phyloP scores from a whole-genome alignment of 1,140 invertebrate genomes.

The Aphelinus certus region DNA sequence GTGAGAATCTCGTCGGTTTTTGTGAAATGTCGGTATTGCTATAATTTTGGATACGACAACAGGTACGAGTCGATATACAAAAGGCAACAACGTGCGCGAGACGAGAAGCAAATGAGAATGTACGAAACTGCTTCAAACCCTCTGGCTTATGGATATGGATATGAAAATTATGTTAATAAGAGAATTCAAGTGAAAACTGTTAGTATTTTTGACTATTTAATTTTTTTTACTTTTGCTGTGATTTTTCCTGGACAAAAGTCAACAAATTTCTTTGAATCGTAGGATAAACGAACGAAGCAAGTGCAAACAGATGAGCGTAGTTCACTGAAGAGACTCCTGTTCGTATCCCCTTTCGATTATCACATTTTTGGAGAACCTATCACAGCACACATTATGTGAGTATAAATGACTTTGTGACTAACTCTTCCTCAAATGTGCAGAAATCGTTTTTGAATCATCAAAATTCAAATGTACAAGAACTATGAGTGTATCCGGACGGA shows the following conservation, averaged over 20 bases:
- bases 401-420: neutral
- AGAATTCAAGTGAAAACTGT: neutral
- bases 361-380: too few relatives aligned
- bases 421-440: conserved; percentile 10
- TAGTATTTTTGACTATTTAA: neutral
- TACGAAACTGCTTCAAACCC: conserved; percentile 38
- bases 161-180: neutral
- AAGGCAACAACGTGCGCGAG: conserved; percentile 40
- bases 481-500: too few relatives aligned
- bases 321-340: conserved; percentile 4
- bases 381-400: neutral
- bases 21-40: too few relatives aligned
- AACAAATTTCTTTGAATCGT: neutral
- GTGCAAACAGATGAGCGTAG: neutral
- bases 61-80: conserved; percentile 50
- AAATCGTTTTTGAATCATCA: too few relatives aligned
- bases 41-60: too few relatives aligned
- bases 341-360: conserved; percentile 20
- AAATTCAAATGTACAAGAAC: too few relatives aligned
- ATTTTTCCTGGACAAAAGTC: too few relatives aligned
- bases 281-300: neutral
- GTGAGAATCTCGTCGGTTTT: too few relatives aligned
- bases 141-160: conserved; percentile 6
- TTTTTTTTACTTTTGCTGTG: neutral
- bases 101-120: conserved; percentile 38